Evolutionary conservation across 2,888 invertebrate genomes (phyloP).

Genomic region (Colletes collaris): DNA sequence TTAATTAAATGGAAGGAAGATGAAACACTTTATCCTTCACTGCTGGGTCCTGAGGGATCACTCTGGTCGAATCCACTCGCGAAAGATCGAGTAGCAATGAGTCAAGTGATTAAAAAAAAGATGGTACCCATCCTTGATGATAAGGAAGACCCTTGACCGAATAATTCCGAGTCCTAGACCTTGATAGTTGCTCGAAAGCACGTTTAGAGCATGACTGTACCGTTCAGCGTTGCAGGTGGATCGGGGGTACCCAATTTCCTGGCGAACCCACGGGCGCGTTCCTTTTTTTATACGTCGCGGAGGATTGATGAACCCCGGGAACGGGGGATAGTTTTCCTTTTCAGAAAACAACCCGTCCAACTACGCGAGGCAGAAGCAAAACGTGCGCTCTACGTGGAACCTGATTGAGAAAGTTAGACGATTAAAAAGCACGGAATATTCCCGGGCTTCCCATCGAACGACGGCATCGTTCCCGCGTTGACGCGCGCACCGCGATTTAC

Average conservation of each 20-base stretch:
- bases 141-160: too few species aligned
- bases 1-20: too few species aligned
- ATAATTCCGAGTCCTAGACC: too few species aligned
- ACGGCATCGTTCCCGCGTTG: slow-evolving; percentile 8
- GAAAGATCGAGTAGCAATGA: too few species aligned
- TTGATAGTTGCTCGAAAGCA: too few species aligned
- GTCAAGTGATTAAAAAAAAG: too few species aligned
- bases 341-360: neutral
- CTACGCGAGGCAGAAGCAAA: neutral
- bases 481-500: slow-evolving; percentile 22
- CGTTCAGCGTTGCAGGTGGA: too few species aligned
- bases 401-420: slow-evolving; percentile 40
- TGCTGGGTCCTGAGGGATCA: too few species aligned
- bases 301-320: neutral
- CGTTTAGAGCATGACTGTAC: too few species aligned
- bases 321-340: neutral
- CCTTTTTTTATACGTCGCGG: neutral
- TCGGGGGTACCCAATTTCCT: neutral
- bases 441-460: slow-evolving; percentile 1
- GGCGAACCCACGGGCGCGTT: neutral
- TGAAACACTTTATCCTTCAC: too few species aligned
- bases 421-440: slow-evolving; percentile 53
- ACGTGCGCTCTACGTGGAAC: neutral
- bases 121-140: too few species aligned
- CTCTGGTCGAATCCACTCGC: too few species aligned